Evolutionary conservation across 2,888 invertebrate species (phyloP).

Genomic region (Cantharis flavilabris): DNA sequence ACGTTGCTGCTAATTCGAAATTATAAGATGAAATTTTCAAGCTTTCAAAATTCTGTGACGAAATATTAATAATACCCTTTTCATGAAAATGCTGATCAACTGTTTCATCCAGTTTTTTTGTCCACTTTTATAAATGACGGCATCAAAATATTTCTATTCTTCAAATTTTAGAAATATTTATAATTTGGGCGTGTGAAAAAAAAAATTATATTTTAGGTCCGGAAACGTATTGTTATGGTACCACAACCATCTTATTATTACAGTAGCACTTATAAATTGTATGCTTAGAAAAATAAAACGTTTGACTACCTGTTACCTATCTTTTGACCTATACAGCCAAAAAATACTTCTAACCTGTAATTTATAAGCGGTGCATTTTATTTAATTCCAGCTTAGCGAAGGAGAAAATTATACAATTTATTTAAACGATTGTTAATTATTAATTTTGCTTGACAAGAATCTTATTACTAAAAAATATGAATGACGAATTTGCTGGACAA

Average conservation of each 20-base stretch:
- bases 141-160: background rate
- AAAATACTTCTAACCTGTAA: slow-evolving; percentile 8
- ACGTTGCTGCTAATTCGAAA: background rate
- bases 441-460: background rate
- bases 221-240: slow-evolving; percentile 25
- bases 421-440: background rate
- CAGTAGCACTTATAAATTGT: slow-evolving; percentile 12
- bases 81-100: background rate
- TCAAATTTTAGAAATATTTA: background rate
- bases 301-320: slow-evolving; percentile 17
- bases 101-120: background rate
- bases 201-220: slow-evolving; percentile 20
- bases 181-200: slow-evolving; percentile 17
- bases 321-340: slow-evolving; percentile 6
- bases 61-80: background rate
- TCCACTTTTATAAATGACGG: background rate
- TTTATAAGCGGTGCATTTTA: background rate
- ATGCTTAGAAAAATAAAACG: slow-evolving; percentile 15
- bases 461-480: background rate
- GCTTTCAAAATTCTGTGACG: background rate
- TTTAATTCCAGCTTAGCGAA: background rate
- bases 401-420: background rate
- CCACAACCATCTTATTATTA: slow-evolving; percentile 20
- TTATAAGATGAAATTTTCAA: background rate
- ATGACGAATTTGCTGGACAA: background rate